These are phyloP conservation scores for Spodoptera picta DNA, from an alignment of 2,888 invertebrate genomes.

Conservation along the genomic window DNA sequence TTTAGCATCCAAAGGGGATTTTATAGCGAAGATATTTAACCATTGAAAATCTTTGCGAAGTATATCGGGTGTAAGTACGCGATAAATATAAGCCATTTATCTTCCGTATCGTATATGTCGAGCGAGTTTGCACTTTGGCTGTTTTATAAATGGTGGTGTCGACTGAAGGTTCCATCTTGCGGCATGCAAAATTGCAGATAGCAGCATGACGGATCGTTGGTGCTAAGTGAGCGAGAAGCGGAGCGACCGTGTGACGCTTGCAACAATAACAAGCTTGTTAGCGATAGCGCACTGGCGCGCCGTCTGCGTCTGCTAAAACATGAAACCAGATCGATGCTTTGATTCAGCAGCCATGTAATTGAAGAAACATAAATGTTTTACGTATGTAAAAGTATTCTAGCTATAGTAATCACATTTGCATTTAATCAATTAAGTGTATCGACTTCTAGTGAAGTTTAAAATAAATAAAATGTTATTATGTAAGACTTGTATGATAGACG, in stretches of 20 bases:
- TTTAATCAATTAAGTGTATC: background rate
- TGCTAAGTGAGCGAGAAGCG: conserved; percentile 54
- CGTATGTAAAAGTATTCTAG: conserved; percentile 3
- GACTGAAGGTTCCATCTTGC: conserved; percentile 57
- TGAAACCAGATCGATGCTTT: conserved; percentile 45
- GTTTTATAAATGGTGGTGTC: conserved; percentile 50
- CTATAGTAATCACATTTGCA: too few relatives aligned
- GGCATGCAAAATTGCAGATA: conserved; percentile 75
- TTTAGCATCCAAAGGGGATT: conserved; percentile 14
- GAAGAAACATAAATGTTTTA: conserved; percentile 13
- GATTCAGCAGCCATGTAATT: conserved; percentile 17
- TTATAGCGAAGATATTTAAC: conserved; percentile 19
- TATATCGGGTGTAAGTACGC: conserved; percentile 4
- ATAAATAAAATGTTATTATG: conserved; percentile 5
- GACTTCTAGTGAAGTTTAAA: conserved; percentile 10
- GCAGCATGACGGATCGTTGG: conserved; percentile 66
- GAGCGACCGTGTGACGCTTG: conserved; percentile 53
- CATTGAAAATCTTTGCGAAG: conserved; percentile 10
- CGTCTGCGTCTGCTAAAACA: conserved; percentile 57
- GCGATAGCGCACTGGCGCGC: conserved; percentile 47
- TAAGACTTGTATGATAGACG: conserved; percentile 8
- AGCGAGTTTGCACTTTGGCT: conserved; percentile 45
- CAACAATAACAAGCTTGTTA: conserved; percentile 66
- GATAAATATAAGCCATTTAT: conserved; percentile 56
- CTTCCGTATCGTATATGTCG: conserved; percentile 42